Evolutionary conservation across 2,113 vertebrate species (phyloP).

Genomic region (Tyto alba): DNA sequence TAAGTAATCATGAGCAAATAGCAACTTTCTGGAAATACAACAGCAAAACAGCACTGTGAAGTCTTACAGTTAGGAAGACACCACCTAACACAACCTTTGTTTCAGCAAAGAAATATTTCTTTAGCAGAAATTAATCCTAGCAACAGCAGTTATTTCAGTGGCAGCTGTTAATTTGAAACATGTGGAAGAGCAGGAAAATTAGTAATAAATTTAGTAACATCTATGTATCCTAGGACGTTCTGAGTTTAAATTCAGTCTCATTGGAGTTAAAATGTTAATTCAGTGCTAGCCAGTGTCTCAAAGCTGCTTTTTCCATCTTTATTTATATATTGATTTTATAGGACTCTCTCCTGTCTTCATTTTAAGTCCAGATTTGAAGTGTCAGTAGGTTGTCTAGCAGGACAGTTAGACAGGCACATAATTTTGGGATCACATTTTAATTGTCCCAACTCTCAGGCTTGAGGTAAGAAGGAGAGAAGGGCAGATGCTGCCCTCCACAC

Average conservation of each 20-base stretch:
- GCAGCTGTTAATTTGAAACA: not conserved
- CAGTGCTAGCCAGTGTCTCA: not conserved
- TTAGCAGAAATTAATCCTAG: not conserved
- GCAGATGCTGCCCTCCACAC: too few species aligned
- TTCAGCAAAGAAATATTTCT: not conserved
- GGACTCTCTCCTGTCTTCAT: not conserved
- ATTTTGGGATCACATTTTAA: not conserved
- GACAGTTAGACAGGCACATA: not conserved
- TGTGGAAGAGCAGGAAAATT: not conserved
- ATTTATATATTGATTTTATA: not conserved
- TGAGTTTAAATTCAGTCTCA: not conserved
- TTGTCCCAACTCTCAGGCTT: not conserved
- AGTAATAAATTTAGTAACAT: not conserved
- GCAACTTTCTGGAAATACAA: not conserved
- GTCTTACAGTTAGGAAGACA: not conserved
- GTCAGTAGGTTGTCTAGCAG: not conserved
- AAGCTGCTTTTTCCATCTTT: not conserved
- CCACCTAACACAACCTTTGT: not conserved
- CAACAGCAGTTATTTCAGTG: not conserved
- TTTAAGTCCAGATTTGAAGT: not conserved
- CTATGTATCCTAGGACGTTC: not conserved
- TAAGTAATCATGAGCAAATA: not conserved
- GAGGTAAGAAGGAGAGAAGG: not conserved
- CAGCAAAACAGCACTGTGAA: not conserved
- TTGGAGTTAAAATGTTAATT: not conserved